phyloP scores from a whole-genome alignment of 2,888 invertebrate species.

The Fabriciana adippe region DNA sequence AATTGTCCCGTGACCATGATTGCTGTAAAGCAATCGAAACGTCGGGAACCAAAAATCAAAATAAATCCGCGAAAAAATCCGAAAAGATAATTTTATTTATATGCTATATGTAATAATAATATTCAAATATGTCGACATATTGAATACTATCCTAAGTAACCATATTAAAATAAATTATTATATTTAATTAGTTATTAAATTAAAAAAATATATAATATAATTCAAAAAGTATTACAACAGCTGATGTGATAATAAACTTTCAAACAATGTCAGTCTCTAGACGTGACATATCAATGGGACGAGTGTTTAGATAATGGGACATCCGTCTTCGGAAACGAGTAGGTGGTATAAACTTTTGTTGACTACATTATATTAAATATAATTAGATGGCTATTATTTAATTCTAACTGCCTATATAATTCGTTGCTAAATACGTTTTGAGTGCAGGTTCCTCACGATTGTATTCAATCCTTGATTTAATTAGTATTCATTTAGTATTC shows the following conservation, averaged over 20 bases:
- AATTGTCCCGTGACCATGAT: too few species aligned
- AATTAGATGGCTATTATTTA: conserved; percentile 2
- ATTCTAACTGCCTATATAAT: background rate
- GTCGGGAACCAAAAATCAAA: too few species aligned
- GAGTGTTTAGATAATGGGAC: conserved; percentile 59
- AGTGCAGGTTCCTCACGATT: background rate
- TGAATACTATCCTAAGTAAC: background rate
- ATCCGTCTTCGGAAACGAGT: conserved; percentile 51
- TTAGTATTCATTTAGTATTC: too few species aligned
- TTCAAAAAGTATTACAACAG: conserved; percentile 46
- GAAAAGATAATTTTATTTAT: too few species aligned
- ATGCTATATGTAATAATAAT: too few species aligned
- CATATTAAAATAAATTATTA: conserved; percentile 13
- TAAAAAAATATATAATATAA: conserved; percentile 11
- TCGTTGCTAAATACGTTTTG: background rate
- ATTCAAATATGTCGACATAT: too few species aligned
- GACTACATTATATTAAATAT: conserved; percentile 16
- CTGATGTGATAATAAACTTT: conserved; percentile 56
- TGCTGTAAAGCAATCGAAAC: too few species aligned
- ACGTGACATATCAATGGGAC: conserved; percentile 68
- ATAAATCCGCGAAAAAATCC: too few species aligned
- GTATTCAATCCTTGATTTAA: too few species aligned
- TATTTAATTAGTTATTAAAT: conserved; percentile 21
- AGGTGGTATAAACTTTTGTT: conserved; percentile 39
- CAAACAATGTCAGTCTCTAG: conserved; percentile 58